Evolutionary conservation across 2,888 invertebrate species (phyloP), one percentile per base, ranked within the genome.

Genomic region (Alloscopus bannaensis): DNA sequence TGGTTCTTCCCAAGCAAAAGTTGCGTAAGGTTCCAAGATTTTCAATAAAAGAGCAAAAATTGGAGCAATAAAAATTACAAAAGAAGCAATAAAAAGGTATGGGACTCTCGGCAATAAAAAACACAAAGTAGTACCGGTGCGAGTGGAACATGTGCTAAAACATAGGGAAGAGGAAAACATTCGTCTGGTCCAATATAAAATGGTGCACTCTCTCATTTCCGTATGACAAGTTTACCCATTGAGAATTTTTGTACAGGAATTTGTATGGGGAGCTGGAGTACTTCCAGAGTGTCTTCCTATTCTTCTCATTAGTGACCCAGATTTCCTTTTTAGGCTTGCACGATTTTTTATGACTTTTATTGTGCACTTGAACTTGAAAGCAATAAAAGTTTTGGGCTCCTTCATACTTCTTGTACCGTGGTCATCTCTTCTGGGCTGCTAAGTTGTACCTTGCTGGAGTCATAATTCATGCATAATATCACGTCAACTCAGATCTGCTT

Each of bases 241-340:
- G 4, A 11, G 18, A 62, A 42, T 55, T 16, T 16, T 55, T 8
- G 24, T 11, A 55, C 36, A n/a, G n/a, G n/a, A n/a, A n/a, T n/a
- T n/a, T n/a, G n/a, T n/a, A n/a, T 60, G 50, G 18, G 26, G 24
- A 4, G 26, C 26, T 18, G 50, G 62, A 65, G 3, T 26, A 22
- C 55, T 76, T 76, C 75, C 76, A 60, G 29, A 68, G 68, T 62
- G 42, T 60, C 45, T 62, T 60, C 68, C 65, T 68, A 42, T 69
- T 73, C 65, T 57, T 73, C 68, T 80, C 80, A 80, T 75, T 80
- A 75, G 75, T 80, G 80, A 80, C 80, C 80, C 73, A 80, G 66
- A 66, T 72, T 79, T 60, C 52, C 71, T 79, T 79, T 77, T 71
- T 59, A 66, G 36, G 40, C 52, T 57, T 42, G 47, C 24, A 69